Evolutionary conservation across 1,140 invertebrate species (phyloP), one percentile per base, ranked within the genome.

Genomic region (Battus philenor): DNA sequence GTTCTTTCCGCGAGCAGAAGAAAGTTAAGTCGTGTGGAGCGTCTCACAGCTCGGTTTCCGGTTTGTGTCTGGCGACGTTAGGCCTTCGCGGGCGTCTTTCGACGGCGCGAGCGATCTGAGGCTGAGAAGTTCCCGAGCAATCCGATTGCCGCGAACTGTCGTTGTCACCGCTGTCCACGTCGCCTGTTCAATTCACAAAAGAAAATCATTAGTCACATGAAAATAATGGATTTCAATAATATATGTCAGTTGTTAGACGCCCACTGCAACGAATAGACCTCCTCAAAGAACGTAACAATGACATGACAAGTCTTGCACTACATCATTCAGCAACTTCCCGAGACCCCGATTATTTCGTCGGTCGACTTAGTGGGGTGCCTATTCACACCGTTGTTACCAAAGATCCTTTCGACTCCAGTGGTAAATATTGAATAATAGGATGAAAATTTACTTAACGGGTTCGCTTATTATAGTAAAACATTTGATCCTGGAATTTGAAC

Each of bases 31-130:
- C 18, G 24, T 36, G 4, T n/a, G n/a, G n/a, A 17, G 13, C 18
- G 10, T 10, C 15, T 47, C 59, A 72, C 10, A 74, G 60, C 26
- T 74, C 64, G n/a, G 66, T 72, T 34, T 74, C 68, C 0, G 68
- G 68, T 30, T 67, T 70, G 30, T 47, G 51, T 8, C 27, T 46
- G 31, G 22, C 20, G 18, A 18, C 9, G 22, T 26, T 17, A 33
- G 47, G 17, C 22, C 33, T 13, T 26, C 44, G 36, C 2, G 18
- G 2, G 16, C 34, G 39, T 3, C 44, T 31, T 27, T 39, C 48
- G 13, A 38, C 18, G 6, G 31, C 32, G 33, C 32, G 45, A 15
- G 45, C 15, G 2, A n/a, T 20, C 17, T 12, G 22, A 29, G 38
- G 50, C 44, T 46, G 50, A 15, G 48, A 54, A 12, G 27, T 11